Evolutionary conservation across 2,888 invertebrate species (phyloP), one percentile per base, ranked within the genome.

Genomic region (Tineola bisselliella): DNA sequence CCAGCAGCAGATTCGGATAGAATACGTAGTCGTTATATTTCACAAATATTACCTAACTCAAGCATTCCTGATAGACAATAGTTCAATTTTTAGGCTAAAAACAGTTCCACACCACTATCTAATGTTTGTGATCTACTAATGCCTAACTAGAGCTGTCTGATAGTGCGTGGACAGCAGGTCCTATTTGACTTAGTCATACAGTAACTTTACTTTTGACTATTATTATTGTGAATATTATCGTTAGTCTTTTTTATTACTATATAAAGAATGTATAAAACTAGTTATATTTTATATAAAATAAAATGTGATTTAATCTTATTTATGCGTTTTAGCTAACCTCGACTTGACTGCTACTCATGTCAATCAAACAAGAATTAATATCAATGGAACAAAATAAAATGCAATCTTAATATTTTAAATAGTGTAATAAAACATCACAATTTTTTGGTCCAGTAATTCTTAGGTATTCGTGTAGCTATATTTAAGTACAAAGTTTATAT

Each of bases 21-120:
- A 63, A 88, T 88, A 67, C 81, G 88, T 66, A 80, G 77, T 65
- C 74, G 83, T 73, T 88, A 88, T 68, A 74, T 88, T 67, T 71
- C 86, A 67, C 87, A 84, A 73, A 81, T 88, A 70, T 73, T 86
- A 65, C 80, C 86, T 65, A 77, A 73, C 63, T 75, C 77, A 65
- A 79, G 77, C 75, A 76, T 76, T 73, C 76, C 78, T 64, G 77
- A 83, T 52, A 72, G 76, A 73, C 77, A 73, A 68, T 80, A 75
- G n/a, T n/a, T n/a, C n/a, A n/a, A 17, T 43, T 59, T 25, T 12
- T 17, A 44, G 44, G 8, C 44, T 44, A 25, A 25, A 6, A 25
- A 25, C 25, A 4, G 25, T 25, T 25, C 4, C 25, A 25, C 25
- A 25, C 6, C 25, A 25, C 25, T 4, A 25, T 25, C 2, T 25